Evolutionary conservation across 2,888 invertebrate species (phyloP).

Genomic region (Drosophila borealis): DNA sequence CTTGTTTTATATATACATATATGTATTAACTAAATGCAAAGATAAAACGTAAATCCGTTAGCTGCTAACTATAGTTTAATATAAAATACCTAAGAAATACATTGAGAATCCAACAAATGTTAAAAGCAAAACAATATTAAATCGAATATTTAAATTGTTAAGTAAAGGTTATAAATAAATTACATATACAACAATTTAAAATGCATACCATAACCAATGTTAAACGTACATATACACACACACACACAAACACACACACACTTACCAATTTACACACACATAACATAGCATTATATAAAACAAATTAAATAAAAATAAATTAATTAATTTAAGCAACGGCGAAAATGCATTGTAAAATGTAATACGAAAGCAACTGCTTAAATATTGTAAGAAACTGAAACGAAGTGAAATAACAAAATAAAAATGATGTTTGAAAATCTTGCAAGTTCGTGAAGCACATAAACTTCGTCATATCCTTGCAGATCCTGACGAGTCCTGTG

Average conservation of each 20-base stretch:
- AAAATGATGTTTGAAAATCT: conserved; percentile 14
- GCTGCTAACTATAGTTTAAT: conserved; percentile 64
- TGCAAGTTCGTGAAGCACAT: background rate
- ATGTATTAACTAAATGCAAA: conserved; percentile 50
- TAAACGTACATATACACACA: conserved; percentile 47
- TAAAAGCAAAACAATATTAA: conserved; percentile 41
- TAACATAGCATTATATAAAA: conserved; percentile 42
- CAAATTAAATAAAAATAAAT: conserved; percentile 34
- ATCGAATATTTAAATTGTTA: conserved; percentile 61
- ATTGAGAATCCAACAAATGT: conserved; percentile 54
- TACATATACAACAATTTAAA: conserved; percentile 46
- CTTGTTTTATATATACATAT: conserved; percentile 72
- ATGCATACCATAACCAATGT: conserved; percentile 69
- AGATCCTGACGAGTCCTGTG: too few species aligned
- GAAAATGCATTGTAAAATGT: conserved; percentile 44
- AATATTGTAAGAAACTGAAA: conserved; percentile 65
- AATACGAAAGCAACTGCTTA: conserved; percentile 61
- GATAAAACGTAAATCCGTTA: conserved; percentile 51
- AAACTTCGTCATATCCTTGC: too few species aligned
- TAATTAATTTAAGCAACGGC: conserved; percentile 43
- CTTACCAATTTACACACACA: conserved; percentile 31
- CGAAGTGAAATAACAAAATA: conserved; percentile 59
- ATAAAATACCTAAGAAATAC: conserved; percentile 24
- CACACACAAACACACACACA: conserved; percentile 24
- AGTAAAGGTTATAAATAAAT: conserved; percentile 56